Conservation (phyloP, 92 coral and sea anemone genomes). For the Epizoanthus illoricatus region DNA sequence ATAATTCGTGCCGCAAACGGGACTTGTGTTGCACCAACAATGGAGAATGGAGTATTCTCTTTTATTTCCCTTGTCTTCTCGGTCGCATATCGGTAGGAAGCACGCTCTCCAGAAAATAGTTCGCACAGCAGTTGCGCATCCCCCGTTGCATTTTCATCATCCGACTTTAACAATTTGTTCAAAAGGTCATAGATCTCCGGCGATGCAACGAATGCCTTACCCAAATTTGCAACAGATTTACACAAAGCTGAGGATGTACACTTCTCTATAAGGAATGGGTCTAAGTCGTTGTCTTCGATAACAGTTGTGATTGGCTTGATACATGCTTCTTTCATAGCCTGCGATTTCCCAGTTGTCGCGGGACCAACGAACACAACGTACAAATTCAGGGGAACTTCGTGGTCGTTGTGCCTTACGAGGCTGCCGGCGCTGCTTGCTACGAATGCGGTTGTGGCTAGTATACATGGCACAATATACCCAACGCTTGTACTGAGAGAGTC, state of each 20-base stretch:
- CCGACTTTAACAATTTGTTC: constrained; percentile 42
- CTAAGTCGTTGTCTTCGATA: no score
- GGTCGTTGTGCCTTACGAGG: constrained; percentile 20
- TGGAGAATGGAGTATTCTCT: constrained; percentile 46
- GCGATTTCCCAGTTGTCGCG: background rate
- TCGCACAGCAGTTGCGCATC: constrained; percentile 50
- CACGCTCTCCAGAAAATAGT: constrained; percentile 45
- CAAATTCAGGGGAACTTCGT: background rate
- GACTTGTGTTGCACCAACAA: constrained; percentile 48
- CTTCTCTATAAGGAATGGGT: constrained; percentile 21
- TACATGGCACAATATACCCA: constrained; percentile 52
- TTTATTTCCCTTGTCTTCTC: constrained; percentile 33
- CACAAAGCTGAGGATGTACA: constrained; percentile 45
- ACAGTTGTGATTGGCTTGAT: constrained; percentile 1
- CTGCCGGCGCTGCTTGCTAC: constrained; percentile 45
- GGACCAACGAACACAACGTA: background rate
- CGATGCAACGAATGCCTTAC: constrained; percentile 32
- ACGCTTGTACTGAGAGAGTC: constrained; percentile 51
- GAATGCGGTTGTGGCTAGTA: constrained; percentile 52
- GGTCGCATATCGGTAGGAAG: constrained; percentile 33
- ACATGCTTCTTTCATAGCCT: constrained; percentile 13
- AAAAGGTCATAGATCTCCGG: constrained; percentile 46
- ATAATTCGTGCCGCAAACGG: constrained; percentile 42
- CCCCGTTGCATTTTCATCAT: constrained; percentile 48
- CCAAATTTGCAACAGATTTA: constrained; percentile 2